phyloP scores from a whole-genome alignment of 2,113 vertebrate genomes.

The Cephalopholis sonnerati region DNA sequence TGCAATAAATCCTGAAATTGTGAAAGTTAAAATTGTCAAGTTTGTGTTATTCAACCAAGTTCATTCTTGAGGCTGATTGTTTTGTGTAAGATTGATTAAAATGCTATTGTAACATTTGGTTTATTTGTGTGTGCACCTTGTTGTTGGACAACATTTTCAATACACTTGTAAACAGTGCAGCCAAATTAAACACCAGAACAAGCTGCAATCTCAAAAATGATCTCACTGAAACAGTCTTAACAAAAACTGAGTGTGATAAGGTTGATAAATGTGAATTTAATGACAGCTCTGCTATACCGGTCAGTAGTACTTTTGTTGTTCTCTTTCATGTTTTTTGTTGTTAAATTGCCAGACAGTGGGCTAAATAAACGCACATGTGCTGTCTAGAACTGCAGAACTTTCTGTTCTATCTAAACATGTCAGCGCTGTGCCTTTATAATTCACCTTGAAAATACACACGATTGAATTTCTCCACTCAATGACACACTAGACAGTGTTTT shows the following conservation, averaged over 20 bases:
- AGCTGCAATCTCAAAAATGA: neutral
- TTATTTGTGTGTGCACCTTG: neutral
- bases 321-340: neutral
- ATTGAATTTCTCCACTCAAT: constrained; percentile 43
- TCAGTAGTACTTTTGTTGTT: too few species aligned
- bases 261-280: too few species aligned
- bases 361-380: neutral
- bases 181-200: neutral
- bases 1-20: too few species aligned
- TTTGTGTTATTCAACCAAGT: neutral
- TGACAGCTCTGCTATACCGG: too few species aligned
- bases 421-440: constrained; percentile 7
- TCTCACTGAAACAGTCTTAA: neutral
- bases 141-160: neutral
- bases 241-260: too few species aligned
- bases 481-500: constrained; percentile 24
- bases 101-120: neutral
- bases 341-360: constrained; percentile 3
- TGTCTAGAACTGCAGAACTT: constrained; percentile 11
- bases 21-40: too few species aligned
- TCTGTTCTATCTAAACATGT: neutral
- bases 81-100: neutral
- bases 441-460: constrained; percentile 47
- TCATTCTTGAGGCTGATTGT: neutral
- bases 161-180: neutral